Percentiles rank a stretch among this genome's conserved stretches.
Conservation (phyloP, 2,888 invertebrate species). For the Embidobia sp. region DNA sequence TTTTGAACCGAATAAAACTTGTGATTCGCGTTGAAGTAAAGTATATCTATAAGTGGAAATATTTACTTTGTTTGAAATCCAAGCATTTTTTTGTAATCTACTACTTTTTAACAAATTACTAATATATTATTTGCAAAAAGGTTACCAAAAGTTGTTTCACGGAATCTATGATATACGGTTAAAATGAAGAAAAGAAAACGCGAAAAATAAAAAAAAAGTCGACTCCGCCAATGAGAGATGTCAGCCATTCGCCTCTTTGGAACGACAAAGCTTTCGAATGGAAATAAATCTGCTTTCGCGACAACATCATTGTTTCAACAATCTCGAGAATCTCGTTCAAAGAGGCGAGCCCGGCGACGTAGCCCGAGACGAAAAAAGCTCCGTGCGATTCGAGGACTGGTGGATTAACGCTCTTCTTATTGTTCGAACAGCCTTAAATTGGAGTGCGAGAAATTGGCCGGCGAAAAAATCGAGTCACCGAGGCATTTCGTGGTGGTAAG, state of each 20-base stretch:
- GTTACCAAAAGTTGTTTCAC: too few species aligned
- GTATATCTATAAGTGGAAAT: too few species aligned
- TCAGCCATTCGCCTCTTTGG: constrained; percentile 1
- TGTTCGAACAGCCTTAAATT: constrained; percentile 86
- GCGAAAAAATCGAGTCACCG: constrained; percentile 94
- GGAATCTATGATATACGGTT: too few species aligned
- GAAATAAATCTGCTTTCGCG: constrained; percentile 26
- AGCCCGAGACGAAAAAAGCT: constrained; percentile 57
- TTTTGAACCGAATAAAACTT: too few species aligned
- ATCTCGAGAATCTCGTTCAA: constrained; percentile 22
- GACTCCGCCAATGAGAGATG: neutral
- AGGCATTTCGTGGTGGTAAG: constrained; percentile 93
- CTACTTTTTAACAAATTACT: too few species aligned
- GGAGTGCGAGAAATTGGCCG: constrained; percentile 94
- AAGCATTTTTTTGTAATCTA: too few species aligned
- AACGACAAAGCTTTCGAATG: neutral
- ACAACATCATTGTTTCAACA: constrained; percentile 7
- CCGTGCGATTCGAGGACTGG: constrained; percentile 66
- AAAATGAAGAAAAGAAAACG: neutral
- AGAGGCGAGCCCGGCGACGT: constrained; percentile 21
- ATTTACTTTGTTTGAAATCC: too few species aligned
- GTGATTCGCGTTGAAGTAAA: too few species aligned
- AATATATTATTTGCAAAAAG: too few species aligned
- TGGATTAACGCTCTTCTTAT: constrained; percentile 65
- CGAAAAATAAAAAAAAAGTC: constrained; percentile 4